Evolutionary conservation across 2,888 invertebrate genomes (phyloP).

Genomic region (Nephrotoma flavescens): DNA sequence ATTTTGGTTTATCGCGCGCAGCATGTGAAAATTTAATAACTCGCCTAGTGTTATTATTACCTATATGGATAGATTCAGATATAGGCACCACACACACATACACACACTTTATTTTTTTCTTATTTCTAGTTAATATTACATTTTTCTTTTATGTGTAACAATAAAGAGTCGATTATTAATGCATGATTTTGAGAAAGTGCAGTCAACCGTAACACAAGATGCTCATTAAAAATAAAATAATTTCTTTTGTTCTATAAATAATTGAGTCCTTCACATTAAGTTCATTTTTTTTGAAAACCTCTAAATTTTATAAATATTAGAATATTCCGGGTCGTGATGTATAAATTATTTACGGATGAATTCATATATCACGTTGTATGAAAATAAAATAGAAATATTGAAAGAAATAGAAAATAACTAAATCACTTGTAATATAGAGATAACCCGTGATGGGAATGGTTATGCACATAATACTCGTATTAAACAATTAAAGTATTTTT

Average conservation of each 20-base stretch:
- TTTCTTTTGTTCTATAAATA: background rate
- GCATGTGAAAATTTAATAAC: background rate
- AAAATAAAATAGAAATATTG: background rate
- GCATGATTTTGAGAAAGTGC: background rate
- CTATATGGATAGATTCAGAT: background rate
- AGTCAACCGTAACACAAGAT: background rate
- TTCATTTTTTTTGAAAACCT: background rate
- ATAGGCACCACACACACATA: background rate
- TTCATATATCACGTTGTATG: slow-evolving; percentile 1
- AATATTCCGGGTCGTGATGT: background rate
- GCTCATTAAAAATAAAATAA: background rate
- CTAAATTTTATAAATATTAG: background rate
- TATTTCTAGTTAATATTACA: background rate
- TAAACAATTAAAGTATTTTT: background rate
- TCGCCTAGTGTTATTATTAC: background rate
- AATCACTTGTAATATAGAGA: background rate
- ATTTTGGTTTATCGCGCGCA: background rate
- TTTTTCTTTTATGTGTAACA: background rate
- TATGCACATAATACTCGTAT: background rate
- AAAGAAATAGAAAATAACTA: background rate
- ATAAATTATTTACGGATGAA: background rate
- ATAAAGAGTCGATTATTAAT: background rate
- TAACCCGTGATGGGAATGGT: background rate
- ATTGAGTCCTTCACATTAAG: background rate
- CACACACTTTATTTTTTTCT: background rate